Base-by-base conservation (phyloP, 92 coral and sea anemone species). In the Phenganax subtilis region DNA sequence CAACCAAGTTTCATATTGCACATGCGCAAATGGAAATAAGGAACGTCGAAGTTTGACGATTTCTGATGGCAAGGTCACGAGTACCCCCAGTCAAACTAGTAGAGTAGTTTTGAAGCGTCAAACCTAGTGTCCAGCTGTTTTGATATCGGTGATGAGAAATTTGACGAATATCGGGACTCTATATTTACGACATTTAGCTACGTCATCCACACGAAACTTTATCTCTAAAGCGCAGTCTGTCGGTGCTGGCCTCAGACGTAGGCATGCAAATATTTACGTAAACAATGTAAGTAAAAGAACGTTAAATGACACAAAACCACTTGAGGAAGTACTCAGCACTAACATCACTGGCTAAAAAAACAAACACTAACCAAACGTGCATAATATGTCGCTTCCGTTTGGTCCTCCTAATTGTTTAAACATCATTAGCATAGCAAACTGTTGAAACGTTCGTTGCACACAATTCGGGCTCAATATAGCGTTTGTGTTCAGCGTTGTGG, bases 321-420 rank as follows among this genome's bases (percentile, higher is more conserved):
- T 29, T 37, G 51, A 56, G 64, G 1, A 25, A 75, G 25, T 68
- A 30, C 53, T 47, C 62, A 15, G 31, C 12, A 29, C 63, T 30
- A 75, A 55, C 52, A 75, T 54, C 51, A 16, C 53, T 9, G n/a
- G 63, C 62, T 20, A 29, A 20, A 37, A 59, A 30, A 12, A 75
- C 52, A 75, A 54, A n/a, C 80, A 59, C 66, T 57, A 75, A 59
- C 66, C 16, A 75, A 53, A 28, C 47, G 47, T 20, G 57, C 64
- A 30, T 54, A 75, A 75, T 30, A 51, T 27, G 80, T 75, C 47
- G 57, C 31, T 55, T 75, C 80, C 80, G 80, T 75, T n/a, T 6
- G 80, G 20, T 65, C 28, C 52, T 59, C 53, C 80, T 65, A 12
- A 14, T 27, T 75, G 25, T 37, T 55, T 30, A 75, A 75, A 25